Conservation (phyloP, 2,888 invertebrate species). For the Ophraella communa region DNA sequence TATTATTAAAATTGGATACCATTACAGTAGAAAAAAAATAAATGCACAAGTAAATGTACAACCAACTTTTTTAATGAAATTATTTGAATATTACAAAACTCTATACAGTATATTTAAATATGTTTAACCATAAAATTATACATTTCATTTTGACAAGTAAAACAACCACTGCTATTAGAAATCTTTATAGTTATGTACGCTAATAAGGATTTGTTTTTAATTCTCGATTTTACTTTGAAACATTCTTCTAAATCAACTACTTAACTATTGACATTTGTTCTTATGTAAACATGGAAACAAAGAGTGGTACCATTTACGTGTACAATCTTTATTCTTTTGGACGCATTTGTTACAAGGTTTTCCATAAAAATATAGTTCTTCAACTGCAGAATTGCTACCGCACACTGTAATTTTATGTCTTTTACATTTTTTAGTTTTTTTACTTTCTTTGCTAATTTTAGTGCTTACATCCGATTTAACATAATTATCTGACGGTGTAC, state of each 20-base stretch:
- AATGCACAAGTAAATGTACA: too few relatives aligned
- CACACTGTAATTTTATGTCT: background rate
- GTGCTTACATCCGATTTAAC: background rate
- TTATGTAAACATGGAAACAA: background rate
- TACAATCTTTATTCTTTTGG: background rate
- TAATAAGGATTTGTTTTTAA: too few relatives aligned
- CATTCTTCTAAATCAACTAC: background rate
- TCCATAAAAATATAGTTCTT: slow-evolving; percentile 5
- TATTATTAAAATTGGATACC: background rate
- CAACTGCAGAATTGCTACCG: background rate
- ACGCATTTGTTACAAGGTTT: slow-evolving; percentile 1
- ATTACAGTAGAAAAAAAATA: too few relatives aligned
- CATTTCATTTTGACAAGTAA: too few relatives aligned
- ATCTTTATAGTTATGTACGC: too few relatives aligned
- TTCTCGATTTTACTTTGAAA: too few relatives aligned
- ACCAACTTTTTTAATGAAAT: too few relatives aligned
- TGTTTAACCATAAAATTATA: too few relatives aligned
- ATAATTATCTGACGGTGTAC: background rate
- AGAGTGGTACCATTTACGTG: slow-evolving; percentile 1
- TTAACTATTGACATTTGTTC: background rate
- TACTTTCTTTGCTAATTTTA: background rate
- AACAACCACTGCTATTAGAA: too few relatives aligned
- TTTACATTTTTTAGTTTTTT: background rate
- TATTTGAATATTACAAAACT: too few relatives aligned
- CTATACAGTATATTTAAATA: too few relatives aligned